Evolutionary conservation across 2,888 invertebrate genomes (phyloP).

Genomic region (Branchellion lobata): DNA sequence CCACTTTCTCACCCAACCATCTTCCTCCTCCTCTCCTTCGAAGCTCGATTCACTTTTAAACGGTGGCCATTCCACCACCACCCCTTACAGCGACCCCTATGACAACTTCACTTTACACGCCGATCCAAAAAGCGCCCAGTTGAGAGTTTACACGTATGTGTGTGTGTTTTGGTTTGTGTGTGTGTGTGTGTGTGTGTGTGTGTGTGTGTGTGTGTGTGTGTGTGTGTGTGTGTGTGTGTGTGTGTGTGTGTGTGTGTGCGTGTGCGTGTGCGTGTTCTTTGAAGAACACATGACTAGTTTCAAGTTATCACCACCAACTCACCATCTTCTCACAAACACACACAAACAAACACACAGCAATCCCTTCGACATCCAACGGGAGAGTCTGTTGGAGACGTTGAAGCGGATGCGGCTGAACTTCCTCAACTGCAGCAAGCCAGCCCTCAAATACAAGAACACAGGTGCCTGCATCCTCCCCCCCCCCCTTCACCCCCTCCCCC

Average conservation of each 20-base stretch:
- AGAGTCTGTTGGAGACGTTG: conserved; percentile 85
- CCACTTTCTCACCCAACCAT: conserved; percentile 63
- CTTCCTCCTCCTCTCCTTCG: conserved; percentile 68
- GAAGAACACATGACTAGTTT: too few relatives aligned
- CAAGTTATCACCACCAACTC: too few relatives aligned
- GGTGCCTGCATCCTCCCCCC: neutral
- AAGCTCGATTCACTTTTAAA: conserved; percentile 66
- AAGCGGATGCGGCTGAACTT: conserved; percentile 91
- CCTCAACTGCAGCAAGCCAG: conserved; percentile 62
- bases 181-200: neutral
- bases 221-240: neutral
- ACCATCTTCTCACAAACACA: too few relatives aligned
- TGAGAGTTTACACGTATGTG: conserved; percentile 63
- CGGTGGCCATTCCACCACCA: neutral
- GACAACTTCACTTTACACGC: conserved; percentile 70
- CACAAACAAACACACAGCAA: conserved; percentile 70
- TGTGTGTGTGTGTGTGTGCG: too few relatives aligned
- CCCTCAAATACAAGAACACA: conserved; percentile 13
- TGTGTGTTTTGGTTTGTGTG: neutral
- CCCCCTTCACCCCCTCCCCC: too few relatives aligned
- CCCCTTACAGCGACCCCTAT: conserved; percentile 69
- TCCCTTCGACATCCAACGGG: conserved; percentile 89
- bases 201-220: neutral
- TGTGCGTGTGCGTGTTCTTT: neutral
- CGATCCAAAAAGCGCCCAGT: conserved; percentile 67